Evolutionary conservation across 2,113 vertebrate genomes (phyloP).

Genomic region (Hucho hucho): DNA sequence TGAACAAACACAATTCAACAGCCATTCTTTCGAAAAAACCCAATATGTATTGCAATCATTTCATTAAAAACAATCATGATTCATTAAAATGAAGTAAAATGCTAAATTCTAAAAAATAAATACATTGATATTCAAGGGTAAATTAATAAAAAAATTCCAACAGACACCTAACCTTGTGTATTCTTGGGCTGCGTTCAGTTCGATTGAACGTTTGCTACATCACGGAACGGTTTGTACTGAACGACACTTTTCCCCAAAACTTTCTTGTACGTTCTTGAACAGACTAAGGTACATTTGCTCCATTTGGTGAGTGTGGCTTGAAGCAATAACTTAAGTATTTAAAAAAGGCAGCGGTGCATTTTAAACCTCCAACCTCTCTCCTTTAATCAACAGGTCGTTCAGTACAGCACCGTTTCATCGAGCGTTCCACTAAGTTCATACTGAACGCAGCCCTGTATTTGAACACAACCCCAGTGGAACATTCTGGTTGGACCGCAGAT

Average conservation of each 20-base stretch:
- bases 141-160: neutral
- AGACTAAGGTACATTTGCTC: no score
- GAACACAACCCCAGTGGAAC: neutral
- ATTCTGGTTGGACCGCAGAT: neutral
- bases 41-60: neutral
- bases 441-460: neutral
- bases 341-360: neutral
- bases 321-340: neutral
- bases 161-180: no score
- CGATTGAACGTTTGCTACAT: neutral
- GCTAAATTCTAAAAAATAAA: neutral
- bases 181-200: no score
- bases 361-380: neutral
- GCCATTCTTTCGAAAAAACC: neutral
- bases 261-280: no score
- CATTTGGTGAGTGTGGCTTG: no score
- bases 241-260: no score
- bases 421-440: neutral
- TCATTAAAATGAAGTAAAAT: neutral
- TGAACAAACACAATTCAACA: neutral
- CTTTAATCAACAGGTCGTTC: neutral
- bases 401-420: neutral
- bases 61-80: neutral
- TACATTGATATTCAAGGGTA: neutral
- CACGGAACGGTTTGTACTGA: no score